Percentiles rank a stretch among this genome's conserved stretches.
Evolutionary conservation across 2,888 invertebrate species (phyloP).

Genomic region (Caenorhabditis sp.): DNA sequence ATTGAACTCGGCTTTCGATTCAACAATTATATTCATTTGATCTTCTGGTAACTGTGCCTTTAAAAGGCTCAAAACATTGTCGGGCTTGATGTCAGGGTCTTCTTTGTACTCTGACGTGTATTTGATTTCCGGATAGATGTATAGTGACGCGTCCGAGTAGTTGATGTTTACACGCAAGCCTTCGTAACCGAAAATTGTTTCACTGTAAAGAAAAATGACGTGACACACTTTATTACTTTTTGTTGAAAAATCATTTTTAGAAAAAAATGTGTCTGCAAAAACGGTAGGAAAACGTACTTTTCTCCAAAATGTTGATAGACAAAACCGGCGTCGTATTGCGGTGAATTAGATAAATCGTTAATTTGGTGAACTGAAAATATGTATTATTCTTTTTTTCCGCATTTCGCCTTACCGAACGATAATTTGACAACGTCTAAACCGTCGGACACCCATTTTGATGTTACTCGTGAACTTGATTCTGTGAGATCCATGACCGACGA

Average conservation of each 20-base stretch:
- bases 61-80: slow-evolving; percentile 57
- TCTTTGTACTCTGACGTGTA: slow-evolving; percentile 78
- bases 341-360: slow-evolving; percentile 9
- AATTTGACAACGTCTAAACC: slow-evolving; percentile 53
- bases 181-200: slow-evolving; percentile 91
- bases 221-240: neutral
- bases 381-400: neutral
- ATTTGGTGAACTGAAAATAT: slow-evolving; percentile 4
- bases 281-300: slow-evolving; percentile 73
- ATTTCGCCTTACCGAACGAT: slow-evolving; percentile 53
- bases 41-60: slow-evolving; percentile 48
- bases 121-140: slow-evolving; percentile 82
- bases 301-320: slow-evolving; percentile 92
- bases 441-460: slow-evolving; percentile 40
- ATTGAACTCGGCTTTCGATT: slow-evolving; percentile 35
- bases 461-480: slow-evolving; percentile 24
- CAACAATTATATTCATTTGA: slow-evolving; percentile 45
- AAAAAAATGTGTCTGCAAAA: neutral
- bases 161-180: slow-evolving; percentile 82
- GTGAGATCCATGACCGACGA: slow-evolving; percentile 42
- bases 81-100: slow-evolving; percentile 50
- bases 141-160: slow-evolving; percentile 83
- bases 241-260: slow-evolving; percentile 13
- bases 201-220: slow-evolving; percentile 75
- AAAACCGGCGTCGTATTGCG: slow-evolving; percentile 79